Evolutionary conservation across 2,888 invertebrate genomes (phyloP), one percentile per base, ranked within the genome.

Genomic region (Aquatica leii): DNA sequence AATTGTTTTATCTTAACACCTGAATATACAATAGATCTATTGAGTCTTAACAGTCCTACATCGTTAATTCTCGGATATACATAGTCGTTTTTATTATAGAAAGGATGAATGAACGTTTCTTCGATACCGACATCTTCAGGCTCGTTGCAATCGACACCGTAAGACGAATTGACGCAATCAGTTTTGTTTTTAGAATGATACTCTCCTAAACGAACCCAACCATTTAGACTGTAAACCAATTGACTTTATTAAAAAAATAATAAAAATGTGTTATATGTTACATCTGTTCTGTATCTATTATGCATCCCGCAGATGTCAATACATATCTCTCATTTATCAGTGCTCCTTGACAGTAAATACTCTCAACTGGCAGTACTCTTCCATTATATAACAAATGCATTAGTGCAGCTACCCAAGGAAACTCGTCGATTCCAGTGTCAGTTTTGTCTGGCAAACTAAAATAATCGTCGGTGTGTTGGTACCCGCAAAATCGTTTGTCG

Each of bases 361-460:
- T 11, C 20, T 14, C 49, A 17, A 14, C 31, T 9, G 17, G 14
- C 21, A 1, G 5, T 2, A 24, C 50, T 14, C 12, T 14, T 21
- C 24, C 50, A 5, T 20, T 11, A 50, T 31, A 20, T 24, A 14
- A 9, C 17, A 6, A 21, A n/a, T 50, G 24, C n/a, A 20, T 50
- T n/a, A 53, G 37, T 3, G 35, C 24, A 3, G 15, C 54, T 6
- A 54, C 2, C 54, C 54, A 54, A 41, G 54, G 54, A 54, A 54
- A 54, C 11, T 54, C 54, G 41, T 54, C 54, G n/a, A 54, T 21
- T 6, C 41, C 54, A 1, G 54, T 54, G 21, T 37, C 41, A 8
- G 15, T 41, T 24, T 2, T 24, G 6, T 4, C 6, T 3, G 21
- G 15, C 1, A 15, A 8, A 41, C 21, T 21, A 54, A 41, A n/a